Percentiles rank a stretch among this genome's conserved stretches.
phyloP scores from a whole-genome alignment of 2,797 vertebrate genomes.

The Propithecus deckenii region DNA sequence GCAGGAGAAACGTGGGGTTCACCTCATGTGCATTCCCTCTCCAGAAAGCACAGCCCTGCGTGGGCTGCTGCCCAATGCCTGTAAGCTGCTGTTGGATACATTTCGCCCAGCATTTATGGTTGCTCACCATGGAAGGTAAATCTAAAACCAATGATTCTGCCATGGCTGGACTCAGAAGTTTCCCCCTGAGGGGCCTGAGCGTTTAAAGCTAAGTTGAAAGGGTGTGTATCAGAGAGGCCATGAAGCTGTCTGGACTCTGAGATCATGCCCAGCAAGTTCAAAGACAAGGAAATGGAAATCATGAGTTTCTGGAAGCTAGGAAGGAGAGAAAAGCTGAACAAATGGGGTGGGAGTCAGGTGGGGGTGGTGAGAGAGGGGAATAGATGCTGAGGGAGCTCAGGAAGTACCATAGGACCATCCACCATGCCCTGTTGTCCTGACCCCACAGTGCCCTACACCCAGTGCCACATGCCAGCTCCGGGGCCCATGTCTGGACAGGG shows the following conservation, averaged over 20 bases:
- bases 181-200: neutral
- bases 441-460: no score
- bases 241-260: neutral
- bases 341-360: neutral
- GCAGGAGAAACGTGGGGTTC: neutral
- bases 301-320: neutral
- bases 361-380: neutral
- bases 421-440: neutral
- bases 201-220: neutral
- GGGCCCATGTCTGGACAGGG: neutral
- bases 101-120: neutral
- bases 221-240: neutral
- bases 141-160: neutral
- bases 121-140: neutral
- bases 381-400: neutral
- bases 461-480: neutral
- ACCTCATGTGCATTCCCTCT: neutral
- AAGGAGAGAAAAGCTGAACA: neutral
- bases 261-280: slow-evolving; percentile 9
- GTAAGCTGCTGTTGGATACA: neutral
- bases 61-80: neutral
- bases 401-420: neutral
- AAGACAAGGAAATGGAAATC: slow-evolving; percentile 17
- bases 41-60: neutral
- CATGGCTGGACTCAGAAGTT: neutral